These are phyloP conservation scores for Mesorhabditis spiculigera DNA, from an alignment of 2,888 invertebrate genomes.

Conservation along the genomic window DNA sequence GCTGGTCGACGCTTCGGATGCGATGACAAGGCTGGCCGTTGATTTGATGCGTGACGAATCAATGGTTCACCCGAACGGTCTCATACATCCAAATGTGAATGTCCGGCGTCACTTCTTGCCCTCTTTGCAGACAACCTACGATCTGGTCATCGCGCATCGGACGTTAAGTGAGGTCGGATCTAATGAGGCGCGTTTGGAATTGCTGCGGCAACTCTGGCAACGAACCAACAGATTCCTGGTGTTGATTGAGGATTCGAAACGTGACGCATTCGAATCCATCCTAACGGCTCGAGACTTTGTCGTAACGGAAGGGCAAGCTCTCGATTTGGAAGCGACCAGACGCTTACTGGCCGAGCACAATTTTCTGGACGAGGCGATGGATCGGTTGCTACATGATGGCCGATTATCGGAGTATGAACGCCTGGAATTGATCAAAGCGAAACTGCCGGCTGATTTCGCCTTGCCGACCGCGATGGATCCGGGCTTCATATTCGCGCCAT, in stretches of 20 bases:
- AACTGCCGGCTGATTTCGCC: constrained; percentile 27
- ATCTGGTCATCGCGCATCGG: constrained; percentile 51
- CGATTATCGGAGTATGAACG: constrained; percentile 42
- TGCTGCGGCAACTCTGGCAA: constrained; percentile 46
- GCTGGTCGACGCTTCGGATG: constrained; percentile 76
- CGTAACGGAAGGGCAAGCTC: constrained; percentile 63
- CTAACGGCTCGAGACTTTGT: constrained; percentile 82
- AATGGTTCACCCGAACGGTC: constrained; percentile 20
- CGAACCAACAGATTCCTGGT: constrained; percentile 49
- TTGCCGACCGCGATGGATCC: constrained; percentile 48
- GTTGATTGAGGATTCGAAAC: constrained; percentile 46
- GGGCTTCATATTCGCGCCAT: constrained; percentile 64
- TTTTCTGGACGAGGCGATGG: neutral
- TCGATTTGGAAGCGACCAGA: constrained; percentile 12
- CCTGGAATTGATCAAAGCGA: constrained; percentile 39
- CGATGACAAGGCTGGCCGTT: constrained; percentile 75
- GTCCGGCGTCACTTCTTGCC: constrained; percentile 48
- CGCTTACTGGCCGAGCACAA: neutral
- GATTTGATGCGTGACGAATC: constrained; percentile 43
- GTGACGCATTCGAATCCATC: constrained; percentile 69
- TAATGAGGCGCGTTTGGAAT: constrained; percentile 36
- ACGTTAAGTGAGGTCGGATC: constrained; percentile 43
- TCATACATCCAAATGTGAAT: constrained; percentile 38
- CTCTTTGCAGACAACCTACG: constrained; percentile 47
- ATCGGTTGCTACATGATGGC: constrained; percentile 30